A percentile compares a stretch with the other conserved stretches of the same genome.
phyloP scores from a whole-genome alignment of 1,140 invertebrate species.

The Adelges cooleyi region DNA sequence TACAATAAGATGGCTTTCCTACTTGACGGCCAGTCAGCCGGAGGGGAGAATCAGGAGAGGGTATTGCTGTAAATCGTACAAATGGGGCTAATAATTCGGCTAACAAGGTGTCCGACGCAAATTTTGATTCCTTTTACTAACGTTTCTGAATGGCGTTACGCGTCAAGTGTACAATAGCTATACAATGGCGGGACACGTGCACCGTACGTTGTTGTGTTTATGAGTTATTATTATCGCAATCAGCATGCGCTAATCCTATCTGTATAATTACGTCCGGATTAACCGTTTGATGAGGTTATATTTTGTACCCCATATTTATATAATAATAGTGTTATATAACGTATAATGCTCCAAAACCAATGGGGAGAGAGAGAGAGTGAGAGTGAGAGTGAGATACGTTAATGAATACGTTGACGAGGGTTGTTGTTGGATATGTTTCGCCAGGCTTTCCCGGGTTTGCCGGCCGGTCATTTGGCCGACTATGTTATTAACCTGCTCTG shows the following conservation, averaged over 20 bases:
- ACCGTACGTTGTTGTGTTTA: neutral
- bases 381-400: slow-evolving; percentile 1
- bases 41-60: no score
- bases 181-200: neutral
- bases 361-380: neutral
- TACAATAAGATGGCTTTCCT: no score
- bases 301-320: slow-evolving; percentile 7
- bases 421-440: slow-evolving; percentile 5
- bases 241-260: slow-evolving; percentile 11
- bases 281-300: slow-evolving; percentile 21
- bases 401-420: slow-evolving; percentile 26
- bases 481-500: slow-evolving; percentile 15
- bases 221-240: slow-evolving; percentile 16
- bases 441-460: neutral
- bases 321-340: no score
- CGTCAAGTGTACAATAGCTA: neutral
- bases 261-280: slow-evolving; percentile 17
- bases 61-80: no score
- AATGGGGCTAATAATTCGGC: no score
- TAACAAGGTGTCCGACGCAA: no score
- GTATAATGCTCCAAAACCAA: neutral
- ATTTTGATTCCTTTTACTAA: no score
- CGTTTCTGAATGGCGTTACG: no score
- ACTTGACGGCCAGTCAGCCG: no score
- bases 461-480: neutral